Evolutionary conservation across 2,113 vertebrate species (phyloP).

Genomic region (Cathartes aura): DNA sequence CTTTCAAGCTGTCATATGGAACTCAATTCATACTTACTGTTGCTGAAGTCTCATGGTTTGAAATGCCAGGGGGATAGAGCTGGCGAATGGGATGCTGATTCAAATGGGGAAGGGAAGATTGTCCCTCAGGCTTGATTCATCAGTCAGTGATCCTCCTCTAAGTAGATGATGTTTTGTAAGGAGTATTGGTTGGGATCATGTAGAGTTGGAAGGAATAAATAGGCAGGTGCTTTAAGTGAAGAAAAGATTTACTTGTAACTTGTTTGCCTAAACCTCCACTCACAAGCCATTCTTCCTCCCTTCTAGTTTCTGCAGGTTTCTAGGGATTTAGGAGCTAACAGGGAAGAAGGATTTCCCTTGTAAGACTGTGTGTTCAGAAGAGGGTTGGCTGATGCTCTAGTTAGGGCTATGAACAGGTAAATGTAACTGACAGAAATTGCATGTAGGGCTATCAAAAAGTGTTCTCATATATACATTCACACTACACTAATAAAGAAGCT

Average conservation of each 20-base stretch:
- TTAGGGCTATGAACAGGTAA: not conserved
- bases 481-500: not conserved
- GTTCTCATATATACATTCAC: not conserved
- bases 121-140: not conserved
- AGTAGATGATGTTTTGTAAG: not conserved
- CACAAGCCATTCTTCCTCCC: not conserved
- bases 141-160: not conserved
- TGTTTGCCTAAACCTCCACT: not conserved
- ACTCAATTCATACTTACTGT: not conserved
- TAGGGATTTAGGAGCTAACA: not conserved
- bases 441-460: not conserved
- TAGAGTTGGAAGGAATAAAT: not conserved
- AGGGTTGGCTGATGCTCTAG: not conserved
- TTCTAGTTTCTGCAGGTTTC: not conserved
- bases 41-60: not conserved
- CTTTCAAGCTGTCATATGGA: not conserved
- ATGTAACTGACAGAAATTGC: not conserved
- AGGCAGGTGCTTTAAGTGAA: not conserved
- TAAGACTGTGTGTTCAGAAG: not conserved
- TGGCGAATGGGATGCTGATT: not conserved
- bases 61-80: not conserved
- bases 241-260: not conserved
- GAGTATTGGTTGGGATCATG: not conserved
- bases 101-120: not conserved
- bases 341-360: not conserved